Evolutionary conservation across 2,113 vertebrate species (phyloP).

Genomic region (Sturnus vulgaris): DNA sequence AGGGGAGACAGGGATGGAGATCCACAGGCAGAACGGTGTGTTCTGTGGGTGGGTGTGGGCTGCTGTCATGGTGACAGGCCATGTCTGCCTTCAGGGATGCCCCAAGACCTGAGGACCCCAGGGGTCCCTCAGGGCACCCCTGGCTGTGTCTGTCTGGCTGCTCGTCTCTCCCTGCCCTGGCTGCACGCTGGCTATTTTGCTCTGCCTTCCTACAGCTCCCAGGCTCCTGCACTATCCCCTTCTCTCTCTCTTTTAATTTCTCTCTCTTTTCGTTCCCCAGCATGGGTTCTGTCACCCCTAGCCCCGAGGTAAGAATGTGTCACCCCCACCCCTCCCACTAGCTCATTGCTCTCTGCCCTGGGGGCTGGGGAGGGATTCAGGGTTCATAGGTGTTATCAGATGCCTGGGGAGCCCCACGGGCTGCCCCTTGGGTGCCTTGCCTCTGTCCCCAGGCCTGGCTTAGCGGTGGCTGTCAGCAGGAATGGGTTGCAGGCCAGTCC

Average conservation of each 20-base stretch:
- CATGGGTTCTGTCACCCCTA: slow-evolving; percentile 75
- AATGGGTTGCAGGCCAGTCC: neutral
- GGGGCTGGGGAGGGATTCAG: neutral
- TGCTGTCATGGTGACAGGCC: neutral
- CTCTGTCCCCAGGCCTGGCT: neutral
- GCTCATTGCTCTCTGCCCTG: neutral
- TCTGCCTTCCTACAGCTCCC: neutral
- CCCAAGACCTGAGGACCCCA: neutral
- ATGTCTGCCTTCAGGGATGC: neutral
- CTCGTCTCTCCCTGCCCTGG: neutral
- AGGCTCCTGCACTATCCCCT: slow-evolving; percentile 21
- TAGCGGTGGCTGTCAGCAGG: neutral
- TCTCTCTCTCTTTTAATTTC: slow-evolving; percentile 55
- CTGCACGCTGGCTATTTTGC: neutral
- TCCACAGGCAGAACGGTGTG: neutral
- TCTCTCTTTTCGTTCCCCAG: slow-evolving; percentile 74
- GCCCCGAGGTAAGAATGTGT: slow-evolving; percentile 73
- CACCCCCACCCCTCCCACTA: slow-evolving; percentile 13
- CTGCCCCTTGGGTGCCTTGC: neutral
- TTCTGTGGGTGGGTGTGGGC: neutral
- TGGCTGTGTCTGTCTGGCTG: neutral
- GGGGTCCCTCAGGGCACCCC: neutral
- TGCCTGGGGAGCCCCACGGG: neutral
- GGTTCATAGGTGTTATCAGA: neutral
- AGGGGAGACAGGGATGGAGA: neutral